Evolutionary conservation across 1,140 invertebrate genomes (phyloP).

Genomic region (Brachionus rotundiformis): DNA sequence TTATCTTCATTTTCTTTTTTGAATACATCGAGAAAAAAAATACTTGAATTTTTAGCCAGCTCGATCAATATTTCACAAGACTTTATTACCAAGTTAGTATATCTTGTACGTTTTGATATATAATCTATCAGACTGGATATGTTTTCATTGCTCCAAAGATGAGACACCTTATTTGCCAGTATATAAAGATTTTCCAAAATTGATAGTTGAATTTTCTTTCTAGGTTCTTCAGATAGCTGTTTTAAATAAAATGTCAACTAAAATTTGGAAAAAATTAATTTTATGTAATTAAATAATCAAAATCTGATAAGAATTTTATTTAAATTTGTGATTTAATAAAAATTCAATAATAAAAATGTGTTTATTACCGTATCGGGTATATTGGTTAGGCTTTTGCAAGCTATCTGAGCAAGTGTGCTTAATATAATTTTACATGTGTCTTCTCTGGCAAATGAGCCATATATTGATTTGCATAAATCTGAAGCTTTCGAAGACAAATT

Average conservation of each 20-base stretch:
- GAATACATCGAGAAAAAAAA: conserved; percentile 5
- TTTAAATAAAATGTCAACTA: conserved; percentile 46
- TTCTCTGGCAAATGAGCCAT: conserved; percentile 34
- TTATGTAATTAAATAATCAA: neutral
- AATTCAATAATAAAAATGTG: neutral
- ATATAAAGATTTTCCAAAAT: conserved; percentile 22
- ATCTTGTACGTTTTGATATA: neutral
- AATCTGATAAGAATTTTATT: too few species aligned
- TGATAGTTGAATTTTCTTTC: conserved; percentile 25
- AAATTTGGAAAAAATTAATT: neutral
- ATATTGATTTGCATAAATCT: conserved; percentile 24
- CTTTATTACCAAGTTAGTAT: neutral
- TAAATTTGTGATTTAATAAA: too few species aligned
- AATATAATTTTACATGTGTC: conserved; percentile 39
- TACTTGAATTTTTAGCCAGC: neutral
- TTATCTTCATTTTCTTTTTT: neutral
- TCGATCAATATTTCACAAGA: neutral
- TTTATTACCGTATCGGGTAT: conserved; percentile 20
- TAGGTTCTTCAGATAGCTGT: conserved; percentile 12
- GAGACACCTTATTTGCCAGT: conserved; percentile 9
- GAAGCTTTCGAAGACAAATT: conserved; percentile 14
- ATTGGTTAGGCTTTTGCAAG: conserved; percentile 23
- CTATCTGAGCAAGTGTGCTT: conserved; percentile 14
- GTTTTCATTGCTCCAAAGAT: conserved; percentile 23
- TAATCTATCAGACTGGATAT: conserved; percentile 14